Base-by-base conservation (phyloP, 2,797 vertebrate genomes). In the Petrocephalus schoutedeni region DNA sequence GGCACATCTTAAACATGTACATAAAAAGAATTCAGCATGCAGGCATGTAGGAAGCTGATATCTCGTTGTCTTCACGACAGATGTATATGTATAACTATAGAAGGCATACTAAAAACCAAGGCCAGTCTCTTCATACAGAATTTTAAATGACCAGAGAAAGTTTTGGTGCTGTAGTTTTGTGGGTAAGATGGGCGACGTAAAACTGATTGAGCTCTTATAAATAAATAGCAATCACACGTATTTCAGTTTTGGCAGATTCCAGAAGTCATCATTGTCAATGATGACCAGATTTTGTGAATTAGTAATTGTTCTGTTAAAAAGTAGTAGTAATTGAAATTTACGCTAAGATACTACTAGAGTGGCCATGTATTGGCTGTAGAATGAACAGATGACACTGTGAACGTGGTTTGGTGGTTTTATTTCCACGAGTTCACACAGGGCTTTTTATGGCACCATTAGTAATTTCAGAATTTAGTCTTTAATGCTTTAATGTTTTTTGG, bases 191-290 rank as follows among this genome's bases (percentile, higher is more conserved):
- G 4, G 21, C 1, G 21, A 74, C 12, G 67, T 74, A 74, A 36
- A 74, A 74, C 28, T 74, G 12, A 74, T 74, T 16, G 21, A 53
- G 21, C 3, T 49, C 7, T 71, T 23, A 67, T 6, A 32, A 83
- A 74, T 10, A 67, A 90, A 4, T 56, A 23, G 49, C 91, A 95
- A 98, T 99, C 95, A 99, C 98, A 99, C 93, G 92, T 95, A 95
- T 92, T 88, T 93, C 4, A 99, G 97, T 87, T 93, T 97, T 0
- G 94, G 93, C 8, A 97, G 96, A 91, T 96, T 95, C 92, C 94
- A 96, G 94, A 99, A 99, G 21, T 97, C 97, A 85, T 97, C 93
- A 77, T 92, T 91, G 71, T 98, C 92, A 88, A 98, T 97, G 93
- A 92, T 92, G 54, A 92, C 93, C 5, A 99, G 96, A 71, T 97